Base-by-base conservation (phyloP, 1,140 invertebrate species). In the Drosophila watanabei region DNA sequence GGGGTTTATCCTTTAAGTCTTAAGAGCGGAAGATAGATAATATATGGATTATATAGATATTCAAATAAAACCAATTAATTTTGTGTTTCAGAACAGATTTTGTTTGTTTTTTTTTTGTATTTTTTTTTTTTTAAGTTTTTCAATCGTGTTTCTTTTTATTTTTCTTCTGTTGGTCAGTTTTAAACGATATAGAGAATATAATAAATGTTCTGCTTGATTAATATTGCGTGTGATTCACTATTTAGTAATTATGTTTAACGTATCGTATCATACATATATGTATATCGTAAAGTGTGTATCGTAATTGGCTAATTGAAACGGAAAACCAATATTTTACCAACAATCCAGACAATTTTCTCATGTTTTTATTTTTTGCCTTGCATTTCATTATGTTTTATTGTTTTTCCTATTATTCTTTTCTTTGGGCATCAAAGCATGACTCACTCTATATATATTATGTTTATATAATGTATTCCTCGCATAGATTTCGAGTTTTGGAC, bases 371-470 rank as follows among this genome's bases (percentile, higher is more conserved):
- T 54, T 56, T 39, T 71, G 64, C 54, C 70, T 51, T 73, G 71
- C 69, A 52, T 45, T 62, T 35, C 28, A 20, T 69, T 64, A 20
- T 69, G 60, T 59, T 62, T n/a, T 39, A 28, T 43, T n/a, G 39
- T 30, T 46, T 63, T 57, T 66, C 58, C 30, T 69, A 62, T 70
- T 72, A 61, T 77, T 84, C 85, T 88, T 87, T 77, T 88, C 84
- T 88, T 88, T 88, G 84, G 84, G 78, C 85, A 88, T 88, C 84
- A 88, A 85, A 88, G 85, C 85, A 88, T 88, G 84, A 88, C 84
- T 87, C 84, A 84, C 79, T 71, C 32, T 76, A 71, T 84, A 65
- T 84, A 65, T 59, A 70, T 65, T 33, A 30, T 35, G 56, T 68
- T 37, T 84, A 39, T 72, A 35, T 63, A 49, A 54, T 48, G 37